These are phyloP conservation scores for Oscheius sp. DNA, from an alignment of 2,888 invertebrate genomes.

Conservation along the genomic window DNA sequence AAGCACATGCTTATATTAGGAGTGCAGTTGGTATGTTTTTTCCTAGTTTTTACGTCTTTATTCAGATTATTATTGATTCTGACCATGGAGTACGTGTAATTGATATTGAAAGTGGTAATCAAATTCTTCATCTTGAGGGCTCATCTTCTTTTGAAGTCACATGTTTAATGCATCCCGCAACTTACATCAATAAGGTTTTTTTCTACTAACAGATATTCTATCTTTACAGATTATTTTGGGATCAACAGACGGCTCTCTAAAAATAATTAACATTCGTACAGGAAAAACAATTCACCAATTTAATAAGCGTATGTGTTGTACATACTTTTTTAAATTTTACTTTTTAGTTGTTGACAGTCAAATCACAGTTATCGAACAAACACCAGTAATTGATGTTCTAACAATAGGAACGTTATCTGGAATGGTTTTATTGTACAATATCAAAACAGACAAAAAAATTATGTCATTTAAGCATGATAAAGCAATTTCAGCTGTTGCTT, in stretches of 20 bases:
- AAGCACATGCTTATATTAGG: constrained; percentile 47
- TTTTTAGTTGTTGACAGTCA: constrained; percentile 76
- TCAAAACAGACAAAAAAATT: constrained; percentile 84
- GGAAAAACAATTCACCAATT: constrained; percentile 76
- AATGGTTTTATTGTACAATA: constrained; percentile 84
- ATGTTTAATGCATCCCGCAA: constrained; percentile 87
- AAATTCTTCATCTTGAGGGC: constrained; percentile 52
- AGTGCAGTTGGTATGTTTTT: constrained; percentile 30
- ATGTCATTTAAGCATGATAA: constrained; percentile 86
- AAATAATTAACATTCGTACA: constrained; percentile 61
- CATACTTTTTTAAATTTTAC: constrained; percentile 8
- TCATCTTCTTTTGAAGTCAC: constrained; percentile 79
- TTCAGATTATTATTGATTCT: constrained; percentile 47
- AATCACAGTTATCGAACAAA: constrained; percentile 83
- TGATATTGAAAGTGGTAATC: constrained; percentile 38
- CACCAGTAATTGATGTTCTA: constrained; percentile 90
- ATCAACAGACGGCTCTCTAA: constrained; percentile 53
- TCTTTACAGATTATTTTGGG: constrained; percentile 58
- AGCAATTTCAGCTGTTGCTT: constrained; percentile 70
- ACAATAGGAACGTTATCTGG: constrained; percentile 87
- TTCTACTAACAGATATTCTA: neutral
- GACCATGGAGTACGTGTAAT: constrained; percentile 52
- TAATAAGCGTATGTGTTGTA: constrained; percentile 46
- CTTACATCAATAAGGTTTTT: constrained; percentile 88
- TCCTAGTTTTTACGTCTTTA: neutral